Base-by-base conservation (phyloP, 2,797 vertebrate species). In the Glyptemys insculpta region DNA sequence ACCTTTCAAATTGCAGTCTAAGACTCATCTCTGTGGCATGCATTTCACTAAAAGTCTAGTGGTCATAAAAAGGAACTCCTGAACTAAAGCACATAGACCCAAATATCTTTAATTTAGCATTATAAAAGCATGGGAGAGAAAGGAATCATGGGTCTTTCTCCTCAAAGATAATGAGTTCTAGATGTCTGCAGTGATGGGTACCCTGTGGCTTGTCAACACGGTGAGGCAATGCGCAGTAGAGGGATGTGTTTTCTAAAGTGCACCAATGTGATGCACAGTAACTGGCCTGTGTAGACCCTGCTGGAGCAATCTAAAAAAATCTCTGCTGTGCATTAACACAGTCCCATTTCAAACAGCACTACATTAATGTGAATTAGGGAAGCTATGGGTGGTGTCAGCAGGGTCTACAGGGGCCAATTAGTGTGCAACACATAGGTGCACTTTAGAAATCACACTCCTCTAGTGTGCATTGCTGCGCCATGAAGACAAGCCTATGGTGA, bases 151-250 rank as follows among this genome's bases (percentile, higher is more conserved):
- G 91, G 85, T 88, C 94, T 95, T 95, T 89, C 94, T 92, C 76
- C 91, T 93, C 85, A 96, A 96, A 92, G 81, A 87, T 92, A 94
- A 93, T 95, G 90, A 92, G 84, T 89, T 87, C 91, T 95, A 94
- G 91, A 96, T 89, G 82, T 65, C 65, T 84, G 59, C 79, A 87
- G 93, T 91, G 96, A 94, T 95, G 84, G 86, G 93, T 97, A 52
- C 76, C 93, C 94, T 95, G 8, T 19, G 34, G 34, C 62, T n/a
- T 65, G 7, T n/a, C 34, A 19, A 65, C 16, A n/a, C 2, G 1
- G 34, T n/a, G 62, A 65, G 62, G 34, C 62, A 65, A n/a, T 65
- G 15, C 8, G 16, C 16, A 65, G 59, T 34, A 62, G 59, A 62
- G 7, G 62, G 34, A 34, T 65, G 31, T 65, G 62, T 65, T 16